Conservation (phyloP, 1,140 invertebrate species). For the Drosophila arawakana region DNA sequence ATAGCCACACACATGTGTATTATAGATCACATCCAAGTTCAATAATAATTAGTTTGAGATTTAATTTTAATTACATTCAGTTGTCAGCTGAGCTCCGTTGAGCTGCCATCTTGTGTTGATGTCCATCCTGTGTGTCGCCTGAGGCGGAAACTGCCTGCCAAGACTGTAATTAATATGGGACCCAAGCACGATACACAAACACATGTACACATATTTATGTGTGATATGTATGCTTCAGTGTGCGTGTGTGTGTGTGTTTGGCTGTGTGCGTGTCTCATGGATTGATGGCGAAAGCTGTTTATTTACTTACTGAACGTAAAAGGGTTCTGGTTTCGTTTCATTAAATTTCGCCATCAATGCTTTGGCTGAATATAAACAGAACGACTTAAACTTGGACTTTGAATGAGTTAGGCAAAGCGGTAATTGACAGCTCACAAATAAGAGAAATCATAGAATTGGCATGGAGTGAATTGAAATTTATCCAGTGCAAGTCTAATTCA, state of each 20-base stretch:
- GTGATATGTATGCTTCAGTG: conserved; percentile 1
- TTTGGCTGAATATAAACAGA: conserved; percentile 42
- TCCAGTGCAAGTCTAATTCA: too few species aligned
- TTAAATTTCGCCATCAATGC: conserved; percentile 55
- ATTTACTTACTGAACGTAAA: conserved; percentile 64
- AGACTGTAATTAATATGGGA: conserved; percentile 77
- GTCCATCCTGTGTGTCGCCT: conserved; percentile 51
- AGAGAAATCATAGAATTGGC: neutral
- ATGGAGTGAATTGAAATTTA: too few species aligned
- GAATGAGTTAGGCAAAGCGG: neutral
- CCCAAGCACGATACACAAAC: conserved; percentile 37
- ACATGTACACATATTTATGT: conserved; percentile 13
- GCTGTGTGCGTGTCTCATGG: conserved; percentile 18
- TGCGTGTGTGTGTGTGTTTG: conserved; percentile 8
- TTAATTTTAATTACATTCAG: conserved; percentile 82
- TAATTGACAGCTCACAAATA: conserved; percentile 22
- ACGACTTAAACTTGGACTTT: conserved; percentile 3
- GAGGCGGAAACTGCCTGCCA: conserved; percentile 63
- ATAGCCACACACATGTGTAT: conserved; percentile 18
- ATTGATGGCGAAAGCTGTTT: conserved; percentile 63
- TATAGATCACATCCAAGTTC: conserved; percentile 55
- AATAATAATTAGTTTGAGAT: conserved; percentile 83
- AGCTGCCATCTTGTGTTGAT: conserved; percentile 42
- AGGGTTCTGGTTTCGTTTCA: conserved; percentile 72
- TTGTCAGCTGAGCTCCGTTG: conserved; percentile 39